Percentiles rank a stretch among this genome's conserved stretches.
Conservation (phyloP, 1,140 invertebrate genomes). For the Helicoverpa armigera region DNA sequence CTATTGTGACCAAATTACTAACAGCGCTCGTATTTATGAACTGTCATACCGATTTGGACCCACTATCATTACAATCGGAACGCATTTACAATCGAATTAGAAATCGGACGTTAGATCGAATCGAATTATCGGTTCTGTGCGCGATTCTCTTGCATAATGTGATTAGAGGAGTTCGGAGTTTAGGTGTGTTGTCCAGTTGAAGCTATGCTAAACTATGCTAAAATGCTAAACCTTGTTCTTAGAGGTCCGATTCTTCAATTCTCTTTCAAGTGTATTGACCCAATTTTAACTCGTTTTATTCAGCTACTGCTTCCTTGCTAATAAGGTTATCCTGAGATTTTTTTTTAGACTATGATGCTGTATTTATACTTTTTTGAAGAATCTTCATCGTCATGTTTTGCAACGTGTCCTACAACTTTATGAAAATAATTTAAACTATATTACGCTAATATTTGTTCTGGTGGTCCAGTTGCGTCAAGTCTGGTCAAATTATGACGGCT, state of each 20-base stretch:
- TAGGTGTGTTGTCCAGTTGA: neutral
- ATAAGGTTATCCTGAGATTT: no score
- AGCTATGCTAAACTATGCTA: neutral
- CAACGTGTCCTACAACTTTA: no score
- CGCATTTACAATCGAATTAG: slow-evolving; percentile 52
- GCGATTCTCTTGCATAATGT: slow-evolving; percentile 50
- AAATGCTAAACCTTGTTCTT: no score
- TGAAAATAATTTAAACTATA: neutral
- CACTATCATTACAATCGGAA: slow-evolving; percentile 48
- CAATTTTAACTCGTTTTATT: no score
- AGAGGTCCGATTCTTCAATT: no score
- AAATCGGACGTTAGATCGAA: slow-evolving; percentile 50
- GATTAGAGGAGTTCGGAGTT: slow-evolving; percentile 19
- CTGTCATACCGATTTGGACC: slow-evolving; percentile 37
- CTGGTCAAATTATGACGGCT: slow-evolving; percentile 38
- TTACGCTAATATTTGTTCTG: neutral
- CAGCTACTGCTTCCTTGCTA: no score
- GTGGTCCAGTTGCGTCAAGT: slow-evolving; percentile 28
- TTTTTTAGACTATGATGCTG: no score
- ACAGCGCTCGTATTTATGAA: slow-evolving; percentile 41
- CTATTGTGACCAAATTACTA: slow-evolving; percentile 23
- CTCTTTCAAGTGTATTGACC: no score
- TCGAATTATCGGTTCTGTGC: slow-evolving; percentile 38
- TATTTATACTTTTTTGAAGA: no score
- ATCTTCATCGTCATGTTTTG: no score